Evolutionary conservation across 2,113 vertebrate species (phyloP).

Genomic region (Myrmecobius fasciatus): DNA sequence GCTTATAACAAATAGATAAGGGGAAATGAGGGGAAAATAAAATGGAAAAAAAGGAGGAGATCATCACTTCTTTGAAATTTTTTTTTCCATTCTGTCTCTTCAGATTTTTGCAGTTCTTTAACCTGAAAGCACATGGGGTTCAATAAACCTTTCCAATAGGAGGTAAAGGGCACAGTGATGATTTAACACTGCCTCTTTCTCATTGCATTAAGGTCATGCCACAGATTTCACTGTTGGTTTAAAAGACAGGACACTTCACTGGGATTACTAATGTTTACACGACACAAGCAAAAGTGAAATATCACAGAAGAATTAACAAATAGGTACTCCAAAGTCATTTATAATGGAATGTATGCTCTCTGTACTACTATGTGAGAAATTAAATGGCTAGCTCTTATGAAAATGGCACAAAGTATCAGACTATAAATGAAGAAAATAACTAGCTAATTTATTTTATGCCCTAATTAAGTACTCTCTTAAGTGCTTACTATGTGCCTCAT

Average conservation of each 20-base stretch:
- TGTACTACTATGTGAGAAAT: slow-evolving; percentile 6
- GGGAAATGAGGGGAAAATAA: slow-evolving; percentile 10
- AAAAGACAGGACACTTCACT: slow-evolving; percentile 47
- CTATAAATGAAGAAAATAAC: not conserved
- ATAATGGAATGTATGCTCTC: not conserved
- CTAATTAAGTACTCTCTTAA: not conserved
- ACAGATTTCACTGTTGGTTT: slow-evolving; percentile 51
- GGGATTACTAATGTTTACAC: slow-evolving; percentile 55
- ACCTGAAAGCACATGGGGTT: slow-evolving; percentile 40
- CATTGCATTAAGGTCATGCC: slow-evolving; percentile 70
- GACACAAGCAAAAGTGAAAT: slow-evolving; percentile 11
- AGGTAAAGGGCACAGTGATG: slow-evolving; percentile 46
- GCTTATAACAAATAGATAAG: slow-evolving; percentile 39
- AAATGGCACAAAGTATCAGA: not conserved
- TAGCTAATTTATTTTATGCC: not conserved
- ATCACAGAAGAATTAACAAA: slow-evolving; percentile 33
- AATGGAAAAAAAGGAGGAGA: slow-evolving; percentile 17
- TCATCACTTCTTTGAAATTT: slow-evolving; percentile 30
- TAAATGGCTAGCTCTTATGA: not conserved
- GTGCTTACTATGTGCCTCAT: not conserved
- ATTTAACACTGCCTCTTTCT: slow-evolving; percentile 53
- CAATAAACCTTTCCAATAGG: slow-evolving; percentile 29
- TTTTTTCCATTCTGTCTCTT: slow-evolving; percentile 40
- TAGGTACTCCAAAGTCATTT: slow-evolving; percentile 8
- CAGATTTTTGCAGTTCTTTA: slow-evolving; percentile 31